Percentiles rank a stretch among this genome's conserved stretches.
These are phyloP conservation scores for Sylvilagus bachmani DNA, from an alignment of 2,113 vertebrate genomes.

Conservation along the genomic window DNA sequence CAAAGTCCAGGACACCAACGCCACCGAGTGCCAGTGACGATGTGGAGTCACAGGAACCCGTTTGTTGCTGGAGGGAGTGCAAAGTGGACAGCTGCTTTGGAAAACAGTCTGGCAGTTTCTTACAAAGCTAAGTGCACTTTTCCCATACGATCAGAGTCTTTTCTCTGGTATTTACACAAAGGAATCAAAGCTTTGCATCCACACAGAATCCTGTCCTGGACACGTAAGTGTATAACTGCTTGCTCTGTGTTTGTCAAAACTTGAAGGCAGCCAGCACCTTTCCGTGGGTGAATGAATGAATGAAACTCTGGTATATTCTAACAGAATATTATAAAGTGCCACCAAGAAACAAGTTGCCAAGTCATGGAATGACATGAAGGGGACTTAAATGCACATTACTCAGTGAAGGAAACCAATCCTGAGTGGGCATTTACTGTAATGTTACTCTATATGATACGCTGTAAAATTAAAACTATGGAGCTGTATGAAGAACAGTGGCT, in stretches of 20 bases:
- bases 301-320: background rate
- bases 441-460: no score
- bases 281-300: background rate
- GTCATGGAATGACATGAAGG: background rate
- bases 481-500: background rate
- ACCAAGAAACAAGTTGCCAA: background rate
- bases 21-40: background rate
- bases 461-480: background rate
- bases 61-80: background rate
- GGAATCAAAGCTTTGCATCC: background rate
- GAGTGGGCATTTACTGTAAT: background rate
- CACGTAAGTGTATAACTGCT: background rate
- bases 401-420: background rate
- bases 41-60: no score
- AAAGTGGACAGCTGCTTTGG: no score
- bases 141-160: background rate
- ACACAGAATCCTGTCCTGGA: background rate
- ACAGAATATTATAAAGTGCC: background rate
- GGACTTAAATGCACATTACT: background rate
- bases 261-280: background rate
- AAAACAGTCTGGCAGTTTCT: no score
- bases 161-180: background rate
- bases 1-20: background rate
- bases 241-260: background rate
- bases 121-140: background rate